Evolutionary conservation across 2,888 invertebrate species (phyloP), one percentile per base, ranked within the genome.

Genomic region (Empis livida): DNA sequence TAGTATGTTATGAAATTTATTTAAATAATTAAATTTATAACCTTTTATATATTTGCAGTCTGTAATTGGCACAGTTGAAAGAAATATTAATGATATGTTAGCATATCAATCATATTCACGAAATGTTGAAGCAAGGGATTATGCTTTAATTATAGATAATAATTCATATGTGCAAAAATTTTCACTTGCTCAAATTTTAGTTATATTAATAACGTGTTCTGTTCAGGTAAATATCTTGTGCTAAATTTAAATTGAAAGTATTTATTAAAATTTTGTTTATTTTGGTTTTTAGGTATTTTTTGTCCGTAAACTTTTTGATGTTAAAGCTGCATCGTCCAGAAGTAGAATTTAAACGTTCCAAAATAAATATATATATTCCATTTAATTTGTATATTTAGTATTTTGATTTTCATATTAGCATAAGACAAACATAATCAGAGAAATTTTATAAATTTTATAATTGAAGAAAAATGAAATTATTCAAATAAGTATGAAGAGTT

Each of bases 111-210:
- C 89, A 60, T 79, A 85, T 59, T 81, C 84, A 31, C 71, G 88
- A 57, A 83, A 86, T 43, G 74, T 82, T 49, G 91, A 92, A 62
- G 80, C 86, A 0, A 73, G 90, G 51, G 92, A 93, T 66, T 84
- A 79, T 62, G 88, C 88, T 59, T 68, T 92, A 52, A 68, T 93
- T 20, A 62, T 79, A 52, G 86, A 85, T 61, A 93, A 92, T 65
- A 87, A 91, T 63, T 70, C 74, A 6, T 92, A 92, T 65, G 86
- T 95, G n/a, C 77, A 85, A 51, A 80, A 80, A 50, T 94, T 93
- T 88, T 94, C 95, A 0, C 58, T 93, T 3, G 75, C 83, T 44
- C 93, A 94, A 73, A 88, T 93, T 54, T 49, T 84, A 23, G 84
- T 93, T 2, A 86, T 95, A 52, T 71, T 84, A 43, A 74, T 79